These are phyloP conservation scores for Champsocephalus gunnari DNA, from an alignment of 2,797 vertebrate genomes.

Conservation along the genomic window DNA sequence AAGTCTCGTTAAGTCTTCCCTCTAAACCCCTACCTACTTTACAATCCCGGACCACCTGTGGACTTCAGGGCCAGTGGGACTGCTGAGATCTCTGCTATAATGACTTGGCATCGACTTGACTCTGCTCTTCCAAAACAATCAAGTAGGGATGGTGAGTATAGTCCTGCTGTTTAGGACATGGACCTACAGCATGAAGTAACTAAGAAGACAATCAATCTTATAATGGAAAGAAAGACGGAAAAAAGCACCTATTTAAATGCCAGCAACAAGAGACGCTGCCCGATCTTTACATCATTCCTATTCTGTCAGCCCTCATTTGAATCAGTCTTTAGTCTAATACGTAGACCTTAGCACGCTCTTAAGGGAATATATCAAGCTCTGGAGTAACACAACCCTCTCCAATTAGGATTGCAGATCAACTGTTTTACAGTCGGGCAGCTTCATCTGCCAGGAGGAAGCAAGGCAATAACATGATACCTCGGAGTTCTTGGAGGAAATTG, in stretches of 20 bases:
- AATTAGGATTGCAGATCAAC: constrained; percentile 68
- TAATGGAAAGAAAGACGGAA: not conserved
- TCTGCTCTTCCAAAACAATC: constrained; percentile 65
- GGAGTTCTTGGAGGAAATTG: constrained; percentile 33
- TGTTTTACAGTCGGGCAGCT: constrained; percentile 44
- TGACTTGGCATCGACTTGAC: constrained; percentile 60
- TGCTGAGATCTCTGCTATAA: constrained; percentile 56
- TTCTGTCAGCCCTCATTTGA: constrained; percentile 46
- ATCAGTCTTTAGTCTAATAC: constrained; percentile 1
- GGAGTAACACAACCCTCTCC: constrained; percentile 50
- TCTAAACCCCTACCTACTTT: constrained; percentile 8
- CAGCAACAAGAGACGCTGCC: constrained; percentile 2
- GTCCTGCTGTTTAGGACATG: constrained; percentile 37
- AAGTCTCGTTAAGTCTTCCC: not conserved
- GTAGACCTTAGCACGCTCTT: constrained; percentile 42
- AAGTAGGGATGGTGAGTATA: constrained; percentile 39
- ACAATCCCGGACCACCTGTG: constrained; percentile 58
- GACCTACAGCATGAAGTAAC: constrained; percentile 43
- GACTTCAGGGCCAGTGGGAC: constrained; percentile 33
- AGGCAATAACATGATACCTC: constrained; percentile 41
- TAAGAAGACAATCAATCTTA: constrained; percentile 36
- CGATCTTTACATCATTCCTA: constrained; percentile 22
- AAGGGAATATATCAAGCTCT: constrained; percentile 49
- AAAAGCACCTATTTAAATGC: constrained; percentile 22
- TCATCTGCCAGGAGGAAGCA: constrained; percentile 26